Evolutionary conservation across 2,797 vertebrate genomes (phyloP).

Genomic region (Apogon hyalosoma): DNA sequence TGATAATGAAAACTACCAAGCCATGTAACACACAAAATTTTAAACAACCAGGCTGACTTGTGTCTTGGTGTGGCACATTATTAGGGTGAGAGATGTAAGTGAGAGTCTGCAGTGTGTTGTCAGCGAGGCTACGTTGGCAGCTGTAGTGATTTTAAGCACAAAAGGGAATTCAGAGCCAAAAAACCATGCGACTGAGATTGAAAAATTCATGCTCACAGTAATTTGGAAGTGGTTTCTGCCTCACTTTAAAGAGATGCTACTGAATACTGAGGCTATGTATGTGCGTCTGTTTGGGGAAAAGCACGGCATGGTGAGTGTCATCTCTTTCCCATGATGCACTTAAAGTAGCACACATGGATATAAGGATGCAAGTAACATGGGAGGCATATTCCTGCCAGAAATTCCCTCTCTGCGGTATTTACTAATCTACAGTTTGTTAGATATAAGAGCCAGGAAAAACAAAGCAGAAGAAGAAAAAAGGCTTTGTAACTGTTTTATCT

Average conservation of each 20-base stretch:
- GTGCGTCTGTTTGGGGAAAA: slow-evolving; percentile 11
- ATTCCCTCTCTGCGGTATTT: too few species aligned
- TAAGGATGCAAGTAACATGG: too few species aligned
- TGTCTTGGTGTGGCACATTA: slow-evolving; percentile 58
- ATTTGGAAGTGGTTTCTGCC: slow-evolving; percentile 20
- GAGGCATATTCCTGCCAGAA: too few species aligned
- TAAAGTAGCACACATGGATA: too few species aligned
- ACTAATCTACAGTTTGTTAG: too few species aligned
- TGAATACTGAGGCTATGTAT: slow-evolving; percentile 19
- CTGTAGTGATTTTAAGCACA: slow-evolving; percentile 34
- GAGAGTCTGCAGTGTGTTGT: slow-evolving; percentile 41
- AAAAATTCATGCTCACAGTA: slow-evolving; percentile 7
- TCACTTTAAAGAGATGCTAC: slow-evolving; percentile 23
- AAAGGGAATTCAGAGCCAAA: slow-evolving; percentile 25
- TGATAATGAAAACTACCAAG: slow-evolving; percentile 70
- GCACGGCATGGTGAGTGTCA: too few species aligned
- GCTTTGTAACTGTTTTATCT: too few species aligned
- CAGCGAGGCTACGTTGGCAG: slow-evolving; percentile 43
- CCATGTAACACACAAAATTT: slow-evolving; percentile 60
- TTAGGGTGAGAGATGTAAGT: slow-evolving; percentile 54
- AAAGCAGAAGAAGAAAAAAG: too few species aligned
- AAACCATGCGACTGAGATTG: slow-evolving; percentile 20
- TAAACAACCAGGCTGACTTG: slow-evolving; percentile 47
- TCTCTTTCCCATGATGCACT: too few species aligned
- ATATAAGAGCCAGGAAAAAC: too few species aligned